Base-by-base conservation (phyloP, 2,888 invertebrate genomes). In the Crocallis elinguaria region DNA sequence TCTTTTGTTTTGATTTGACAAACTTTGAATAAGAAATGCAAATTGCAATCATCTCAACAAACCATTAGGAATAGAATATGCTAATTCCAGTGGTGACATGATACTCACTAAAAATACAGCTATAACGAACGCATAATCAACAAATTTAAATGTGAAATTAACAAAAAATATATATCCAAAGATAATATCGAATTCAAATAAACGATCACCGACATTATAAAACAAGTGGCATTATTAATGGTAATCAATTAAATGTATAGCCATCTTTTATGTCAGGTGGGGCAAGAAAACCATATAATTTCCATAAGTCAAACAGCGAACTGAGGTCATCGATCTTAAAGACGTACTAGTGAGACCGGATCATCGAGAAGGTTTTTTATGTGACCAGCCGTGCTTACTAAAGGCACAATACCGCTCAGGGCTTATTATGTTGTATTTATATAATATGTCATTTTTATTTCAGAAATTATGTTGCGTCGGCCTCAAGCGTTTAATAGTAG, bases 241-340 rank as follows among this genome's bases (percentile, higher is more conserved):
- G 42, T 39, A 53, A 37, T 54, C 53, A 51, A 64, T 67, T 69
- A 67, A 69, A 69, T 69, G 69, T 72, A 67, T 71, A 74, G 67
- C 14, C 30, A 67, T 42, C 77, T 77, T 79, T n/a, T 81, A 75
- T 78, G 77, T 77, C 73, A 77, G 74, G 71, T 81, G 80, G 71
- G 67, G 78, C 79, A 81, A 82, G 84, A 86, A 84, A 85, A 85
- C 75, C 79, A 58, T 54, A 76, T 54, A 76, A 88, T 88, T 88
- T 88, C 85, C 88, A 90, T 89, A 90, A 88, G 88, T 85, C 87
- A 88, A 88, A 84, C 84, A 67, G 81, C 84, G 74, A 78, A 71
- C 71, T 62, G 84, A 79, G 90, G 88, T 90, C 90, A 81, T 85
- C 84, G 90, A 79, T 86, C 89, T 84, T 74, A 67, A 41, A 19